Base-by-base conservation (phyloP, 2,797 vertebrate genomes). In the Liasis olivaceus region DNA sequence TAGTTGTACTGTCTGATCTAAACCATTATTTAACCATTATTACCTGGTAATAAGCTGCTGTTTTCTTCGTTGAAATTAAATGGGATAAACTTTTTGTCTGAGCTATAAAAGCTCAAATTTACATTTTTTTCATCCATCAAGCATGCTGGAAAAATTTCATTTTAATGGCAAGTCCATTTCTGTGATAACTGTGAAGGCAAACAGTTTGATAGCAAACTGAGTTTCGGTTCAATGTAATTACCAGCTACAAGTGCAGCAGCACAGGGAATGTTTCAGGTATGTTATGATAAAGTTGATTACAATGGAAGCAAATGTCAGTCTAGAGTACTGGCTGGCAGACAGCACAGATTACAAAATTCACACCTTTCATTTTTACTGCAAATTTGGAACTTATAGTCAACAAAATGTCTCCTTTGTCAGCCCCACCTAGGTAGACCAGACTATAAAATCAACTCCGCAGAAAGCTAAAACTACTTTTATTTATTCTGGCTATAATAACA, bases 151-250 rank as follows among this genome's bases (percentile, higher is more conserved):
- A 91, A 28, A 20, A 2, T 84, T 94, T 91, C 91, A 1, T 47
- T 92, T 89, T 92, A 90, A 69, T 91, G 17, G 91, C 88, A 93
- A 89, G 91, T 36, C 59, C 92, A 42, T 47, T 94, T 96, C 87
- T 93, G 56, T 85, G 90, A 93, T 87, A 92, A 91, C 88, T 81
- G 8, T 42, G 91, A 59, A 93, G 88, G 14, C 31, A 93, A 36
- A 95, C 64, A 5, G 81, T 92, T 8, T 85, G 22, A 87, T 90
- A 92, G 72, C 47, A 85, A 66, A 51, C 54, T 91, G n/a, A 87
- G 91, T 91, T 69, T 92, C 93, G 90, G 51, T 90, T 92, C 26
- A 3, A 7, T 88, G 17, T 63, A 95, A 87, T 93, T 93, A 89
- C 88, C 54, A 20, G 2, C 5, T 91, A 93, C 56, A 63, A 63